Evolutionary conservation across 2,888 invertebrate species (phyloP), one percentile per base, ranked within the genome.

Genomic region (Cataglyphis altisquamis): DNA sequence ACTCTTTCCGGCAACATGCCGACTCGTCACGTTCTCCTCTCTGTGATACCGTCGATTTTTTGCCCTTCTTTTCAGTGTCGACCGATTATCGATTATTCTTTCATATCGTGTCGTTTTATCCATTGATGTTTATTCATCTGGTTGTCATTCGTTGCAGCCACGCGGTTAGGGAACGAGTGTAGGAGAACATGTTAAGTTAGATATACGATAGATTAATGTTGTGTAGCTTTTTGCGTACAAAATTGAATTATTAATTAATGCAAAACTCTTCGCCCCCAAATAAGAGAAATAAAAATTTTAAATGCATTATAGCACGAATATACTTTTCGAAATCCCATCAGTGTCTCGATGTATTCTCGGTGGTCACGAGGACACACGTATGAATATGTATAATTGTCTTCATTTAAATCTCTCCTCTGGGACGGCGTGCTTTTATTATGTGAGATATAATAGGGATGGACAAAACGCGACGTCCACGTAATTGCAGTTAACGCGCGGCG

Each of bases 401-500:
- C 48, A 45, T 48, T 60, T 72, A 8, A 72, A 80, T 70, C 41
- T 25, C 36, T 41, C 18, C 21, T 45, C 45, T n/a, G 32, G 45
- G 45, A 12, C 39, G 48, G 45, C 70, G 78, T 25, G 60, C 45
- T 70, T 45, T 78, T 78, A 78, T 78, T 70, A 78, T 48, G 60
- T 48, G 45, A 36, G 18, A 12, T 45, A 39, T 57, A 29, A 52
- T 67, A 29, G 57, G 52, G 78, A 52, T 32, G 72, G 60, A 72
- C 78, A 62, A 80, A 60, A 70, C n/a, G 36, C 32, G 60, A 36
- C 67, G 72, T 67, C 55, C 55, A 57, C 39, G 68, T 80, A 72
- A 80, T 80, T 80, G 78, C 60, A 72, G 78, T 80, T 80, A 80
- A 72, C 78, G 60, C 45, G 18, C 74, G 62, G 29, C 5, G 77